Evolutionary conservation across 1,140 invertebrate genomes (phyloP), one percentile per base, ranked within the genome.

Genomic region (Drosophila pectinifera): DNA sequence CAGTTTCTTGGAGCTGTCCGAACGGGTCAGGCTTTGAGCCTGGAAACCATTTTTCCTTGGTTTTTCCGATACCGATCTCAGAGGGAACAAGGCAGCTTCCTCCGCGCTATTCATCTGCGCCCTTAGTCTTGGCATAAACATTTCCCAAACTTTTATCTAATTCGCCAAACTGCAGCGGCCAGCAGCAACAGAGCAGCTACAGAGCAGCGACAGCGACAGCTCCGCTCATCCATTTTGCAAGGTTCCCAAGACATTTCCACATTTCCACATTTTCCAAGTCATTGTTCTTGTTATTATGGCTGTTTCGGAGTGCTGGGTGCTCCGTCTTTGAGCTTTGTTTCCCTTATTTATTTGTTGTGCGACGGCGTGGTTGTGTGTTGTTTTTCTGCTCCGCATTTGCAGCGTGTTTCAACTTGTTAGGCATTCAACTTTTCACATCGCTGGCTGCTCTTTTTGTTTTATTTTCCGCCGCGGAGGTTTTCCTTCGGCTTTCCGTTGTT

Each of bases 141-240:
- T 89, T 88, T 88, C 84, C 84, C 77, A 80, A 84, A 88, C 84
- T 88, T 88, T 88, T 88, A 88, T 88, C 84, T 89, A 89, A 88
- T 89, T 88, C 84, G 80, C 80, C 79, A 89, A 89, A 89, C 79
- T 88, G 74, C 83, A 77, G 26, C 55, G 14, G n/a, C 59, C 63
- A 20, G 34, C 39, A 54, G n/a, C 65, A 24, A 14, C 48, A 49
- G 20, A 49, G 36, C 78, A 41, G 14, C 39, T 45, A 16, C 24
- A 51, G 10, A 31, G 14, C 59, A 41, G 11, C 58, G 36, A 31
- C 55, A 43, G 49, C 18, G 54, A 28, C 70, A 43, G 41, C 49
- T 85, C 81, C 73, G 41, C 49, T 81, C 73, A 57, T 68, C 59
- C 73, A 88, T 89, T 90, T 88, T 78, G 77, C 62, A 88, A 84